Base-by-base conservation (phyloP, 2,888 invertebrate species). In the Drosophila pegasa region DNA sequence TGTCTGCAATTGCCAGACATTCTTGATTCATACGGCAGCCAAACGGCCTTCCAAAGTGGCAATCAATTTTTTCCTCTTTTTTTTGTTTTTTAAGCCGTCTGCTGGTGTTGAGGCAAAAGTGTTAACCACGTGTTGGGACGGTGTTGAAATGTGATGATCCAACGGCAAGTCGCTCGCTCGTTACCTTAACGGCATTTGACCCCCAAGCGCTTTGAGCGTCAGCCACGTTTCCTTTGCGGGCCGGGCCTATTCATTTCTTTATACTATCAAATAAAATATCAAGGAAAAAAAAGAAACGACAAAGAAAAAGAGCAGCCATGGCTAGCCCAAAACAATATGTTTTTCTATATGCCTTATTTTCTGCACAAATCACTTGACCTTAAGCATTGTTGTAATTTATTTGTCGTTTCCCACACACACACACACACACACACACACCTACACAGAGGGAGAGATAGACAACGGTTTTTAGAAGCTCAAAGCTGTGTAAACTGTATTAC, bases 351-450 rank as follows among this genome's bases (percentile, higher is more conserved):
- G 83, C 83, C 86, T 83, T 82, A 87, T 84, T 84, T 84, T 87
- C 88, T 82, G 88, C 80, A 80, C 83, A 87, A 80, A 81, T 88
- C 78, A 75, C 76, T 87, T 85, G 85, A 85, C 85, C 85, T 85
- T 85, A 85, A 88, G 88, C 85, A 87, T 84, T 88, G 81, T 82
- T 78, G 88, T 85, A 88, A 85, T 84, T 88, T 84, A 85, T 85
- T 87, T 85, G 87, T 80, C 81, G 85, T 78, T 84, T 88, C 88
- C 88, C 84, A 83, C 80, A 83, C 74, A 78, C 58, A 67, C 64
- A 76, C 40, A 65, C 25, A 45, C 35, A 48, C 22, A 57, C 50
- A 22, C 33, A 20, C 9, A n/a, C 31, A 48, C n/a, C n/a, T n/a
- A n/a, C n/a, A n/a, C n/a, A n/a, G n/a, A n/a, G n/a, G n/a, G n/a